A percentile compares a stretch with the other conserved stretches of the same genome.
Evolutionary conservation across 1,140 invertebrate genomes (phyloP).

Genomic region (Zaprionus taronus): DNA sequence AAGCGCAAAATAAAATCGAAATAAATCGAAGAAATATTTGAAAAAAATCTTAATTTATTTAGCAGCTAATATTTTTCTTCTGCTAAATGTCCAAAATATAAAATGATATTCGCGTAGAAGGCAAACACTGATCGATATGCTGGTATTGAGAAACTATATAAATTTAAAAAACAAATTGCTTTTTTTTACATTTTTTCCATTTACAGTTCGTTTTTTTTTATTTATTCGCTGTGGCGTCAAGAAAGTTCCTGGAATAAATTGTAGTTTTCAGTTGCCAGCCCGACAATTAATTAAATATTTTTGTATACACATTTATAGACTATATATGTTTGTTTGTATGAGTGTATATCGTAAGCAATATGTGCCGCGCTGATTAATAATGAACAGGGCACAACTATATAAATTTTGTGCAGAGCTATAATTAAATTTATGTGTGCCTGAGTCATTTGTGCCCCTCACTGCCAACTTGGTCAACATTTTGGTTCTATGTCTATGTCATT

Average conservation of each 20-base stretch:
- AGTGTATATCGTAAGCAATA: background rate
- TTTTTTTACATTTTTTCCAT: conserved; percentile 1
- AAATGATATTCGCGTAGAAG: background rate
- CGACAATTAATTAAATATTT: conserved; percentile 78
- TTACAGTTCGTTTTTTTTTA: conserved; percentile 29
- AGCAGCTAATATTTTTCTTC: conserved; percentile 55
- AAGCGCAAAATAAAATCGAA: conserved; percentile 10
- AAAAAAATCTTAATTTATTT: conserved; percentile 69
- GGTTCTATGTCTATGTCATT: conserved; percentile 62
- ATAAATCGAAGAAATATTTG: background rate
- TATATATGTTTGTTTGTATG: background rate
- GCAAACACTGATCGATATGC: background rate
- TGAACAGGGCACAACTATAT: conserved; percentile 73
- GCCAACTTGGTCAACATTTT: conserved; percentile 69
- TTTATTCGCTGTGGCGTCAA: conserved; percentile 26
- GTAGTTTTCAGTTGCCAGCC: conserved; percentile 41
- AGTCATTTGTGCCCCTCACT: conserved; percentile 61
- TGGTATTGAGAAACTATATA: background rate
- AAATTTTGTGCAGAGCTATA: conserved; percentile 76
- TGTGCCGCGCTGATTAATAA: conserved; percentile 60
- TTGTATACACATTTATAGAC: conserved; percentile 9
- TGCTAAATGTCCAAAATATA: conserved; percentile 24
- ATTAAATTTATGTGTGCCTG: conserved; percentile 79
- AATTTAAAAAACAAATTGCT: background rate
- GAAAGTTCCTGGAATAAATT: conserved; percentile 67